Evolutionary conservation across 2,888 invertebrate species (phyloP).

Genomic region (Metalampra italica): DNA sequence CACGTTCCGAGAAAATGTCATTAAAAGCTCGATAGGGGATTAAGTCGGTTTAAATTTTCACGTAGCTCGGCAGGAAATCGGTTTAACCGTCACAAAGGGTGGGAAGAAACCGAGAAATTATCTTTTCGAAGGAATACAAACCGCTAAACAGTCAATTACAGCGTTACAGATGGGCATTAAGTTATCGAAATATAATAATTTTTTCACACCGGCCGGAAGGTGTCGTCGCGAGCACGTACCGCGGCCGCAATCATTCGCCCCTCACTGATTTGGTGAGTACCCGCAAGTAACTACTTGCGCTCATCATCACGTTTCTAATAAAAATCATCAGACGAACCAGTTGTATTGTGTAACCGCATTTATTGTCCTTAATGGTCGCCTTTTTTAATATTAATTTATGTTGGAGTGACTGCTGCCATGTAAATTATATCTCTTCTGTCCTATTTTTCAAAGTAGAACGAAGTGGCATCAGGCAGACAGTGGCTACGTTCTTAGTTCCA

Average conservation of each 20-base stretch:
- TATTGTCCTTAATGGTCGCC: slow-evolving; percentile 64
- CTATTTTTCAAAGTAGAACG: no score
- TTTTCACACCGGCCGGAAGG: slow-evolving; percentile 76
- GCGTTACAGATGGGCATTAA: slow-evolving; percentile 71
- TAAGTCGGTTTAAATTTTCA: slow-evolving; percentile 71
- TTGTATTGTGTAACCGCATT: slow-evolving; percentile 71
- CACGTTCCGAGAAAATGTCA: slow-evolving; percentile 68
- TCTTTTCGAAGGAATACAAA: slow-evolving; percentile 66
- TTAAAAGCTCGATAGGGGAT: slow-evolving; percentile 74
- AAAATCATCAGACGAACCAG: slow-evolving; percentile 60
- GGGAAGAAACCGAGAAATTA: slow-evolving; percentile 75
- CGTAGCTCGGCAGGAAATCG: slow-evolving; percentile 73
- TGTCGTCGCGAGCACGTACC: slow-evolving; percentile 60
- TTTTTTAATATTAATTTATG: slow-evolving; percentile 61
- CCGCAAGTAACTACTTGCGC: slow-evolving; percentile 23
- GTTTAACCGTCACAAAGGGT: slow-evolving; percentile 71
- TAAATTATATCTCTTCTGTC: background rate
- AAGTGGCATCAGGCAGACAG: no score
- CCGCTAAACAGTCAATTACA: slow-evolving; percentile 76
- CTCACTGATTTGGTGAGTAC: slow-evolving; percentile 49
- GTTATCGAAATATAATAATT: slow-evolving; percentile 72
- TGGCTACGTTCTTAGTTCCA: no score
- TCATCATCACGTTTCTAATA: slow-evolving; percentile 75
- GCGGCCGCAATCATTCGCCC: slow-evolving; percentile 49
- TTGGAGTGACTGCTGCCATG: slow-evolving; percentile 19